phyloP scores from a whole-genome alignment of 2,113 vertebrate species.

The Sterrhoptilus dennistouni region DNA sequence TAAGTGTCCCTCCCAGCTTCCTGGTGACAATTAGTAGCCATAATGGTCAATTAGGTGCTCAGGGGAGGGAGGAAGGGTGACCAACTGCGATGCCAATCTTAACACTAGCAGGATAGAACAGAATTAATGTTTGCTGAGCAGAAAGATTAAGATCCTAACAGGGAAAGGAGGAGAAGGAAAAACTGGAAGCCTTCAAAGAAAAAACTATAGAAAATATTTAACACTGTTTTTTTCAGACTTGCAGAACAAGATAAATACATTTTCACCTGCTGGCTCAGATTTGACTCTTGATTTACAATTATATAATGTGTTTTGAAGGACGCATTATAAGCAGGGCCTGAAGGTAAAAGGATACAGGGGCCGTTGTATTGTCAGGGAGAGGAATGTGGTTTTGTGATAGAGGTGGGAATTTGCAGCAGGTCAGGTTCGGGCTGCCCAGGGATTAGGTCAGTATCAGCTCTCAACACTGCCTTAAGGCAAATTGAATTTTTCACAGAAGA shows the following conservation, averaged over 20 bases:
- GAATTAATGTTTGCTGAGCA: not conserved
- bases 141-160: not conserved
- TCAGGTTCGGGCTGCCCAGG: not conserved
- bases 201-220: not conserved
- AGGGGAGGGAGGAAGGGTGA: not conserved
- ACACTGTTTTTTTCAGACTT: not conserved
- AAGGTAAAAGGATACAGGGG: not conserved
- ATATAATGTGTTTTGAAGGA: not conserved
- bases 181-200: not conserved
- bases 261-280: conserved; percentile 4
- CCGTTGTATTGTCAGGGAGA: not conserved
- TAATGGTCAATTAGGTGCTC: not conserved
- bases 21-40: not conserved
- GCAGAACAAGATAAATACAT: not conserved
- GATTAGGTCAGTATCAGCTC: conserved; percentile 33
- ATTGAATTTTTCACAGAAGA: not conserved
- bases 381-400: conserved; percentile 16
- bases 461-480: not conserved
- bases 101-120: not conserved
- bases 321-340: not conserved
- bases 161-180: not conserved
- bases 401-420: conserved; percentile 21
- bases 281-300: not conserved
- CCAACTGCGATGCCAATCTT: not conserved
- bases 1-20: not conserved